Percentiles rank a stretch among this genome's conserved stretches.
Conservation (phyloP, 2,888 invertebrate genomes). For the Morpho achilles region DNA sequence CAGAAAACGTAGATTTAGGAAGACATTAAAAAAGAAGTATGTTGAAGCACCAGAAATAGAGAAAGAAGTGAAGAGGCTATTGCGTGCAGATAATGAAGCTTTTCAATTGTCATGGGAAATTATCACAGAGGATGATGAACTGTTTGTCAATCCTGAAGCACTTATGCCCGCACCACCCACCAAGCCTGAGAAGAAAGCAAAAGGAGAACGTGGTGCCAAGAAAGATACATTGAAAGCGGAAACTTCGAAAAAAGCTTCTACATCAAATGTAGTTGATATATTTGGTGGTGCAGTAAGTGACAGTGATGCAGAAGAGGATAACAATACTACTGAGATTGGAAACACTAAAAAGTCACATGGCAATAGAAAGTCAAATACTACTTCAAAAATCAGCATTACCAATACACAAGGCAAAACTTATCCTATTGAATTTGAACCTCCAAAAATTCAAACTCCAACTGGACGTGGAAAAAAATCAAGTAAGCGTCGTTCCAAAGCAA, state of each 20-base stretch:
- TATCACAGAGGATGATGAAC: slow-evolving; percentile 91
- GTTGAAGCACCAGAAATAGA: slow-evolving; percentile 99
- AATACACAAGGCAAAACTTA: slow-evolving; percentile 42
- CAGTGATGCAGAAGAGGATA: slow-evolving; percentile 89
- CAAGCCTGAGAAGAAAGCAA: slow-evolving; percentile 57
- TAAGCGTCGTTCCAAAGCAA: slow-evolving; percentile 39
- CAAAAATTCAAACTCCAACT: slow-evolving; percentile 46
- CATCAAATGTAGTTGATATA: slow-evolving; percentile 82
- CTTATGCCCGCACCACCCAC: slow-evolving; percentile 28
- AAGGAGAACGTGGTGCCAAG: slow-evolving; percentile 40
- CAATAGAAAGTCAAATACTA: slow-evolving; percentile 83
- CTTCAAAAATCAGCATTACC: slow-evolving; percentile 50
- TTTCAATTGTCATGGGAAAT: slow-evolving; percentile 93
- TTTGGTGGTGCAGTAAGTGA: slow-evolving; percentile 96
- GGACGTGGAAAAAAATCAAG: slow-evolving; percentile 36
- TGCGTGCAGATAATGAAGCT: slow-evolving; percentile 96
- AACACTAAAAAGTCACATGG: slow-evolving; percentile 88
- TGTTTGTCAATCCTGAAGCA: slow-evolving; percentile 53
- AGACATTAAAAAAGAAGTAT: slow-evolving; percentile 97
- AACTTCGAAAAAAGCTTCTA: slow-evolving; percentile 36
- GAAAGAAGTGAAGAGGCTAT: slow-evolving; percentile 95
- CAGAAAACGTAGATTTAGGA: slow-evolving; percentile 93
- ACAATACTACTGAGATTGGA: slow-evolving; percentile 88
- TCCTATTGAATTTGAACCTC: slow-evolving; percentile 58
- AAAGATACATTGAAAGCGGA: slow-evolving; percentile 19